Evolutionary conservation across 2,888 invertebrate genomes (phyloP), one percentile per base, ranked within the genome.

Genomic region (Nomada hirtipes): DNA sequence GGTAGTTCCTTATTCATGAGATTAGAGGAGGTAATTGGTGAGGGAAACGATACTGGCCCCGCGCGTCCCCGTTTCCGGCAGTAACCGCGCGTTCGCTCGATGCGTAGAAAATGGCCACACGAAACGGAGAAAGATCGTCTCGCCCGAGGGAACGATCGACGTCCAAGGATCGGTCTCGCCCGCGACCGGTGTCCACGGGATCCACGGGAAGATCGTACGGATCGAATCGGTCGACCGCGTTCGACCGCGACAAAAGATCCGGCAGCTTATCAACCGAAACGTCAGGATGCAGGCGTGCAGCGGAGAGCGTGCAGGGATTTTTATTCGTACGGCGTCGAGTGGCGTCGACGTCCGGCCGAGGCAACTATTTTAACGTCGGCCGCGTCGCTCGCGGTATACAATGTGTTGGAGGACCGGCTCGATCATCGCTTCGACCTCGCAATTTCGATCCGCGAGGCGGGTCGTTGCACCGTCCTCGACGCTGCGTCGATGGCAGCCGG

Each of bases 351-450:
- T 81, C 83, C 81, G 76, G 77, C 76, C 68, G 82, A 72, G 81
- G 80, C 76, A 81, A 83, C 83, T 81, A 81, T 83, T 83, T 81
- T 68, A 83, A 81, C 82, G 81, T 82, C 82, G 80, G 64, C 55
- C 80, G 76, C 76, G 72, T 79, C 72, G 76, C 68, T 68, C 76
- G 80, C 80, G 81, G 81, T 69, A 77, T 82, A 80, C 77, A 77
- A 75, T 64, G 71, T 78, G 72, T 71, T 68, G 67, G 84, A 83
- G 83, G 86, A 82, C 76, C 81, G 85, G 76, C 79, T 80, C 86
- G 87, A 88, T 88, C 86, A 83, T 84, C 83, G 85, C 82, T 86
- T 86, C 86, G 86, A 87, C 84, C 86, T 87, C 82, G 88, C 86
- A 88, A 88, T 88, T 88, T 88, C 88, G 88, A 88, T 84, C 88